Conservation (phyloP, 1,140 invertebrate species). For the Ostrea edulis region DNA sequence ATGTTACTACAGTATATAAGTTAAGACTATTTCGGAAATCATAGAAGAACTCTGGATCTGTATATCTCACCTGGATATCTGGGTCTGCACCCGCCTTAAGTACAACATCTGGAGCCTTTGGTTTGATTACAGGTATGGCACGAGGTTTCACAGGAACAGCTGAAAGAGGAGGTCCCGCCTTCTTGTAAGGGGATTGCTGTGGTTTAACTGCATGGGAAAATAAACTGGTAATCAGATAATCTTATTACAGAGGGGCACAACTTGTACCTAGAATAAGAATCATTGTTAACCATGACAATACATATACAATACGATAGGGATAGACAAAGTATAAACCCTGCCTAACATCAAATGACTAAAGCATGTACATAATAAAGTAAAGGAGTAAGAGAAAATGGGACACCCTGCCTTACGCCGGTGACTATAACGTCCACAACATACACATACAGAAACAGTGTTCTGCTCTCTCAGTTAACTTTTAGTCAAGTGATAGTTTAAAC, state of each 20-base stretch:
- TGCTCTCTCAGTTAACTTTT: too few species aligned
- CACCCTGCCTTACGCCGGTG: too few species aligned
- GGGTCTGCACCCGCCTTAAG: slow-evolving; percentile 66
- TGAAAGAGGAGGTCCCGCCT: slow-evolving; percentile 70
- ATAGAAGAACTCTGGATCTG: too few species aligned
- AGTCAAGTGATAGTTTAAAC: too few species aligned
- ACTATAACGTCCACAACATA: too few species aligned
- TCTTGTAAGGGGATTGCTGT: slow-evolving; percentile 77
- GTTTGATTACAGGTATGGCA: slow-evolving; percentile 72
- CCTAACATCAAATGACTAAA: background rate
- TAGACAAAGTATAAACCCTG: background rate
- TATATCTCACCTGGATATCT: slow-evolving; percentile 69
- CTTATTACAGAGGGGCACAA: background rate
- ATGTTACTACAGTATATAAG: too few species aligned
- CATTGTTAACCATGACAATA: background rate
- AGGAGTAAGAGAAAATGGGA: too few species aligned
- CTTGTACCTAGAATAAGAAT: background rate
- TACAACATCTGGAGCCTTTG: slow-evolving; percentile 74
- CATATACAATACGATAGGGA: background rate
- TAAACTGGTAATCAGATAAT: background rate
- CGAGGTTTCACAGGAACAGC: slow-evolving; percentile 71
- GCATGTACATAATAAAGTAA: too few species aligned
- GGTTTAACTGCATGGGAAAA: slow-evolving; percentile 72
- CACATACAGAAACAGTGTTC: too few species aligned
- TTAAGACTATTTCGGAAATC: too few species aligned